Conservation (phyloP, 2,797 vertebrate species). For the Masticophis lateralis region DNA sequence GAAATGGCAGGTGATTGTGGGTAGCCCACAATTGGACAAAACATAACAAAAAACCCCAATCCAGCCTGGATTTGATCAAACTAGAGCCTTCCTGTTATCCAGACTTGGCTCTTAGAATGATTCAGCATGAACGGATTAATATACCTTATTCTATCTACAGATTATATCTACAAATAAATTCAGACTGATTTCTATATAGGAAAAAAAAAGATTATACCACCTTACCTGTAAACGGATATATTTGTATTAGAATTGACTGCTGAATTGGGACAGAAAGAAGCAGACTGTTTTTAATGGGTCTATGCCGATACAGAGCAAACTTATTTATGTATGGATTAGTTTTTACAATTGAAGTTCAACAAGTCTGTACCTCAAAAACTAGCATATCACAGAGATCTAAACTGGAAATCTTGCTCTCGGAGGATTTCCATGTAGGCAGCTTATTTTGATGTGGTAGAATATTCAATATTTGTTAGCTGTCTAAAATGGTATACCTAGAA, state of each 20-base stretch:
- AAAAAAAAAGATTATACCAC: conserved; percentile 14
- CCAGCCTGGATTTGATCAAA: conserved; percentile 17
- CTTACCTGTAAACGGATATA: conserved; percentile 4
- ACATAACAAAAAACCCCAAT: neutral
- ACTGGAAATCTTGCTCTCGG: neutral
- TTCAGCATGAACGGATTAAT: neutral
- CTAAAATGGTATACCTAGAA: neutral
- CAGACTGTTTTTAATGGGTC: conserved; percentile 15
- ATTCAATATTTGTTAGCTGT: neutral
- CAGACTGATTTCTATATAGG: neutral
- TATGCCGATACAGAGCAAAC: neutral
- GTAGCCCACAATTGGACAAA: neutral
- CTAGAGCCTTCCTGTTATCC: neutral
- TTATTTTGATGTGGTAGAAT: neutral
- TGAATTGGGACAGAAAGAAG: conserved; percentile 19
- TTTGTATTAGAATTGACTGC: conserved; percentile 21
- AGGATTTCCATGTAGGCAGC: no score
- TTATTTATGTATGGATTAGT: conserved; percentile 1
- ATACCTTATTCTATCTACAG: conserved; percentile 2
- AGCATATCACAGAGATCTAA: neutral
- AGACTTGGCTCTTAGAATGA: neutral
- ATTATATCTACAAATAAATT: conserved; percentile 18
- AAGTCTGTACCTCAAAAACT: neutral
- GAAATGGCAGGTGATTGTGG: neutral
- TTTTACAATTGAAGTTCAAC: neutral